A percentile compares a stretch with the other conserved stretches of the same genome.
Evolutionary conservation across 2,888 invertebrate species (phyloP).

Genomic region (Eilema caniola): DNA sequence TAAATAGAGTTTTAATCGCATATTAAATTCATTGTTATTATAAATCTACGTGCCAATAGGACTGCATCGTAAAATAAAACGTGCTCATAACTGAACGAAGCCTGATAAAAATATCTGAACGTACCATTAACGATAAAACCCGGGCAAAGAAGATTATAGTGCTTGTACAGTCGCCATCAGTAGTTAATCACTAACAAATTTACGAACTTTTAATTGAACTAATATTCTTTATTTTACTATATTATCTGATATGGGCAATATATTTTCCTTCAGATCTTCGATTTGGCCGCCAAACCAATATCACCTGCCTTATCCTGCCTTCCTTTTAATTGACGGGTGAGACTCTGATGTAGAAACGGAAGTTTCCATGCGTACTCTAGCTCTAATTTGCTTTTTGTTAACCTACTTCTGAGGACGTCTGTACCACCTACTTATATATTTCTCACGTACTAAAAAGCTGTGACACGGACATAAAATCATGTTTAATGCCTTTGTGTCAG

Average conservation of each 20-base stretch:
- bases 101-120: constrained; percentile 15
- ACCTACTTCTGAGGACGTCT: neutral
- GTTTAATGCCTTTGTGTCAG: constrained; percentile 6
- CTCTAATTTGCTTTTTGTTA: too few species aligned
- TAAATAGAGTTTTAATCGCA: neutral
- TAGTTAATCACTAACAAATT: neutral
- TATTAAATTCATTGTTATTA: neutral
- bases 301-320: too few species aligned
- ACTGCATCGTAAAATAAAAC: constrained; percentile 7
- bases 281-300: too few species aligned
- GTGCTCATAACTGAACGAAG: constrained; percentile 11
- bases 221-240: too few species aligned
- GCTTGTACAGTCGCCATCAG: neutral
- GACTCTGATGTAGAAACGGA: too few species aligned
- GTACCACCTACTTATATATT: constrained; percentile 1
- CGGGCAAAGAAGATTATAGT: constrained; percentile 4
- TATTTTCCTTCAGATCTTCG: too few species aligned
- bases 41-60: constrained; percentile 12
- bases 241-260: too few species aligned
- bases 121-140: constrained; percentile 6
- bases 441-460: constrained; percentile 12
- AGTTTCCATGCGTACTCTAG: too few species aligned
- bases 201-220: too few species aligned
- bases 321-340: too few species aligned
- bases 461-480: constrained; percentile 1